Percentiles rank a stretch among this genome's conserved stretches.
phyloP scores from a whole-genome alignment of 2,113 vertebrate species.

The Aplodontia rufa region DNA sequence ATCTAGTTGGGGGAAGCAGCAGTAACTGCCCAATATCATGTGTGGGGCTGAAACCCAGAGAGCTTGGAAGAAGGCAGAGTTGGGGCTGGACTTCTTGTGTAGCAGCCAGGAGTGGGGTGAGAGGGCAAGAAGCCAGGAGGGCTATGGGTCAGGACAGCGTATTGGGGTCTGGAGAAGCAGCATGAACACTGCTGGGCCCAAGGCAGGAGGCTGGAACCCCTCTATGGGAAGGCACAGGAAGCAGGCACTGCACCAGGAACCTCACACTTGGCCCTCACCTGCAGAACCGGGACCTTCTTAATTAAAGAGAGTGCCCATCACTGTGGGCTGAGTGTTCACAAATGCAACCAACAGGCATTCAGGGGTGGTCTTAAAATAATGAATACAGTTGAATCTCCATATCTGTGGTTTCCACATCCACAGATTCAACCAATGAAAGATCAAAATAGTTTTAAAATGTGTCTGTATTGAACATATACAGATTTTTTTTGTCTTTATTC shows the following conservation, averaged over 20 bases:
- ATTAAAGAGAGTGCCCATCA: not conserved
- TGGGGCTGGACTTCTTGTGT: not conserved
- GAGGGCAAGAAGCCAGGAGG: not conserved
- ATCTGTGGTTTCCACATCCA: not conserved
- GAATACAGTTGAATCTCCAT: not conserved
- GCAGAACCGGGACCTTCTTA: not conserved
- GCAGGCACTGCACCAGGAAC: not conserved
- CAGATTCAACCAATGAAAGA: not conserved
- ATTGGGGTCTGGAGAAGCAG: not conserved
- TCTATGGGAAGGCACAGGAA: not conserved
- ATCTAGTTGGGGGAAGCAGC: not conserved
- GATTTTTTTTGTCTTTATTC: not conserved
- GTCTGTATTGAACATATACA: not conserved
- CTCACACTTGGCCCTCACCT: not conserved
- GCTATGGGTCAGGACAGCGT: not conserved
- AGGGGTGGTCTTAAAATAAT: not conserved
- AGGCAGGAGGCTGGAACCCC: not conserved
- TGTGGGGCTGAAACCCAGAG: not conserved
- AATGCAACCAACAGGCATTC: not conserved
- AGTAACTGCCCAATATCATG: not conserved
- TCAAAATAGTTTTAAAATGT: not conserved
- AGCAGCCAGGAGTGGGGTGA: not conserved
- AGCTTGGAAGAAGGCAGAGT: not conserved
- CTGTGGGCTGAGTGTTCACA: not conserved
- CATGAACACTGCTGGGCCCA: accelerated